These are phyloP conservation scores for Helarctos malayanus DNA, from an alignment of 2,797 vertebrate genomes.

Conservation along the genomic window DNA sequence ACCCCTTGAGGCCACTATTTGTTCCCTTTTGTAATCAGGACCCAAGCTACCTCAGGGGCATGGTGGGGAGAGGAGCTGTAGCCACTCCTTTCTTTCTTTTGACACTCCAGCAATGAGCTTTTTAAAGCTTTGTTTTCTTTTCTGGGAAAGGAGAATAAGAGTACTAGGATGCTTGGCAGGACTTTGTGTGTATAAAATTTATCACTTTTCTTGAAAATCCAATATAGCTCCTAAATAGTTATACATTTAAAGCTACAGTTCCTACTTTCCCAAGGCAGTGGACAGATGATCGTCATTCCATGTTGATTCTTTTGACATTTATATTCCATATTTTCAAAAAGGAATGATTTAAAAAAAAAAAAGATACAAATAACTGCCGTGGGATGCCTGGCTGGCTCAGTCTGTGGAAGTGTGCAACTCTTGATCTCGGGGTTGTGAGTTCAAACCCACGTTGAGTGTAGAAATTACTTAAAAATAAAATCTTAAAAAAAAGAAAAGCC, in stretches of 20 bases:
- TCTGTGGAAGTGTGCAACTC: no score
- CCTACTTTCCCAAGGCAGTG: neutral
- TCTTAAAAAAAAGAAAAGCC: no score
- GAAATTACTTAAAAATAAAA: no score
- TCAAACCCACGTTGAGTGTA: no score
- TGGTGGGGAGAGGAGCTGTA: neutral
- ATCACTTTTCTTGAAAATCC: conserved; percentile 13
- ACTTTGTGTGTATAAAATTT: neutral
- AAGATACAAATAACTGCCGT: neutral
- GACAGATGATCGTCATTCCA: neutral
- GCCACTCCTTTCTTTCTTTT: neutral
- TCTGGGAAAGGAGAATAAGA: neutral
- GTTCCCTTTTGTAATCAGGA: neutral
- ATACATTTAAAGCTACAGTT: neutral
- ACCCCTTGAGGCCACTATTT: neutral
- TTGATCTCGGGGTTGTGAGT: no score
- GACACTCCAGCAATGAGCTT: neutral
- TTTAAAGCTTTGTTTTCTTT: neutral
- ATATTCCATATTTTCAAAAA: neutral
- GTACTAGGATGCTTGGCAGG: neutral
- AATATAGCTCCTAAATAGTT: neutral
- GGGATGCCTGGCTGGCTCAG: no score
- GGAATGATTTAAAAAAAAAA: neutral
- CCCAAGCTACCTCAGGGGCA: neutral
- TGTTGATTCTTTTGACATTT: neutral